A percentile compares a stretch with the other conserved stretches of the same genome.
These are phyloP conservation scores for Seira musarum DNA, from an alignment of 2,888 invertebrate genomes.

Conservation along the genomic window DNA sequence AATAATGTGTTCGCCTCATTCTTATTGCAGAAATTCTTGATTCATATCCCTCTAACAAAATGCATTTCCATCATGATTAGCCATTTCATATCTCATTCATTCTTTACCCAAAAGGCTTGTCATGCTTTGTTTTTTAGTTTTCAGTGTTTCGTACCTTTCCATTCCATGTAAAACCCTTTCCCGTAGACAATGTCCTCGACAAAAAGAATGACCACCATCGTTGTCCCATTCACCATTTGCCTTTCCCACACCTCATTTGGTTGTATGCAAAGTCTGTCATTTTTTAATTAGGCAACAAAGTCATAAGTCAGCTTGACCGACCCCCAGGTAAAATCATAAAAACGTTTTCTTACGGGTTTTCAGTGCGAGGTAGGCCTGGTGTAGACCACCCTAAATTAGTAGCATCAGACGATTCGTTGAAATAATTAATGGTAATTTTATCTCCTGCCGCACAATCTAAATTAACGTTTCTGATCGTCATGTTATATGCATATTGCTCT, in stretches of 20 bases:
- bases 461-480: slow-evolving; percentile 48
- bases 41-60: slow-evolving; percentile 29
- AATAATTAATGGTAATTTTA: slow-evolving; percentile 28
- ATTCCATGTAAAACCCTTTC: slow-evolving; percentile 39
- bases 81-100: no score
- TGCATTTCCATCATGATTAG: no score
- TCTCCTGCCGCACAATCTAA: slow-evolving; percentile 20
- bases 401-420: slow-evolving; percentile 12
- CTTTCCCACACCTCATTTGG: slow-evolving; percentile 13
- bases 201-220: slow-evolving; percentile 36
- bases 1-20: slow-evolving; percentile 36
- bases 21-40: not conserved
- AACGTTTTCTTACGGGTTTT: slow-evolving; percentile 38
- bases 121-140: not conserved
- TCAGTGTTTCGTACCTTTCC: slow-evolving; percentile 16
- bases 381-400: not conserved
- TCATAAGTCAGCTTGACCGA: not conserved
- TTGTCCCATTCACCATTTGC: not conserved
- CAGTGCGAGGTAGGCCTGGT: not conserved
- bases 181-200: slow-evolving; percentile 21
- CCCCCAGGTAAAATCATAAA: no score
- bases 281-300: not conserved
- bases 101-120: no score
- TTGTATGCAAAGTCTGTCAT: slow-evolving; percentile 17
- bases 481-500: slow-evolving; percentile 18